These are phyloP conservation scores for Gambusia holbrooki DNA, from an alignment of 2,113 vertebrate genomes.

Conservation along the genomic window DNA sequence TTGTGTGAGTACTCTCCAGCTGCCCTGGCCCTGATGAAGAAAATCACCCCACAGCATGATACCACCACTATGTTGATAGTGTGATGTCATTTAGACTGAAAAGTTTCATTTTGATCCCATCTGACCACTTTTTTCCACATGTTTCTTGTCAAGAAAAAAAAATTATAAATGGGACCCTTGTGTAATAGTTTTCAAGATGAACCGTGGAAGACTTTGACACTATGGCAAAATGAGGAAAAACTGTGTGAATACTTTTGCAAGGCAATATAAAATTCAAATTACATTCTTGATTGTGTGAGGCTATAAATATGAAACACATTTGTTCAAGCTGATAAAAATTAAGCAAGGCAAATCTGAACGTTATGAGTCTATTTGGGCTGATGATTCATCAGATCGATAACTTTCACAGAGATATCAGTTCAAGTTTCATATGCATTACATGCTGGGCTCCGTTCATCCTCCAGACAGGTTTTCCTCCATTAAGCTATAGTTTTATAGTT, in stretches of 20 bases:
- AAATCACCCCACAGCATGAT: too few relatives aligned
- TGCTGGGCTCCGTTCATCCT: neutral
- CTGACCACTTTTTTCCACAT: neutral
- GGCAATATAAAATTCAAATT: neutral
- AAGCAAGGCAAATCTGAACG: neutral
- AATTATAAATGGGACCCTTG: too few relatives aligned
- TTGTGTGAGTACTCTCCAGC: neutral
- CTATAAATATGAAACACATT: neutral
- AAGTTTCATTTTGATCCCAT: neutral
- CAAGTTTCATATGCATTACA: constrained; percentile 24
- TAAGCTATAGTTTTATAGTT: constrained; percentile 7
- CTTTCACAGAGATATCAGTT: constrained; percentile 11
- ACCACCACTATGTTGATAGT: too few relatives aligned
- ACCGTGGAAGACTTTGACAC: too few relatives aligned
- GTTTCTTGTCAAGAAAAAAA: too few relatives aligned
- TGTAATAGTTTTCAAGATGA: too few relatives aligned
- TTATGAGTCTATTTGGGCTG: constrained; percentile 12
- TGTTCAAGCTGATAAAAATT: neutral
- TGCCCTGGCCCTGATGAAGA: neutral
- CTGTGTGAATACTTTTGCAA: too few relatives aligned
- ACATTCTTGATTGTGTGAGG: neutral
- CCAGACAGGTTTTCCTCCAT: constrained; percentile 14
- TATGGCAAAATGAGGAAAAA: too few relatives aligned
- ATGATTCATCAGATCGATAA: constrained; percentile 37
- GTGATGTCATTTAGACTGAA: too few relatives aligned